Conservation (phyloP, 2,888 invertebrate genomes). For the Metalampra italica region DNA sequence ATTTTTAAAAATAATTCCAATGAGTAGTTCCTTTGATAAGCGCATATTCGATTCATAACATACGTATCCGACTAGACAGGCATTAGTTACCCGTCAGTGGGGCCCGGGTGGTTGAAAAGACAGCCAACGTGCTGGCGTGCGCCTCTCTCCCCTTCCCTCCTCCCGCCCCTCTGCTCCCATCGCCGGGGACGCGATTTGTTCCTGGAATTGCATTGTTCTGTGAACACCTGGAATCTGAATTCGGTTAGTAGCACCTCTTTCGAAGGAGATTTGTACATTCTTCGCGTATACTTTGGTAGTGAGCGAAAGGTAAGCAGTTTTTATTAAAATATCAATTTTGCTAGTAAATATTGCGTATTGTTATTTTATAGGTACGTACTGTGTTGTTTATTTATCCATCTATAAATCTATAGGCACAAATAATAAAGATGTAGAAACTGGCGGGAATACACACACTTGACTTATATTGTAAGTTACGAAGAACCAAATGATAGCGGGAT, state of each 20-base stretch:
- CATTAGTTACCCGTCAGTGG: conserved; percentile 20
- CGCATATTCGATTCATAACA: background rate
- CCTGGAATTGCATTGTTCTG: conserved; percentile 65
- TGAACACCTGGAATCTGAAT: conserved; percentile 68
- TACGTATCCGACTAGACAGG: background rate
- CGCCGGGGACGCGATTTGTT: conserved; percentile 55
- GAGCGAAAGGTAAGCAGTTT: background rate
- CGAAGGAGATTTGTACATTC: conserved; percentile 44
- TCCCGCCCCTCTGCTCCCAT: too few species aligned
- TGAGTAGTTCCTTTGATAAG: too few species aligned
- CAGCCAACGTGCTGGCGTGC: conserved; percentile 15
- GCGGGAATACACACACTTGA: too few species aligned
- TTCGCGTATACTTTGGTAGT: conserved; percentile 15
- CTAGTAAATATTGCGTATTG: too few species aligned
- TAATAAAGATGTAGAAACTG: too few species aligned
- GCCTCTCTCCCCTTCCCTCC: background rate
- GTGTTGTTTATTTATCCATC: too few species aligned
- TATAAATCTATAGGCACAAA: too few species aligned
- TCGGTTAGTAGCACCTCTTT: conserved; percentile 50
- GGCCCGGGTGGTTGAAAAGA: conserved; percentile 1
- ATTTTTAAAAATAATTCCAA: too few species aligned
- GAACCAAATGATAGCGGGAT: too few species aligned
- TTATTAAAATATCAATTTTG: too few species aligned
- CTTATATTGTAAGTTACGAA: too few species aligned
- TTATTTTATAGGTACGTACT: too few species aligned